phyloP scores from a whole-genome alignment of 2,113 vertebrate genomes.

The Myiopsitta monachus region DNA sequence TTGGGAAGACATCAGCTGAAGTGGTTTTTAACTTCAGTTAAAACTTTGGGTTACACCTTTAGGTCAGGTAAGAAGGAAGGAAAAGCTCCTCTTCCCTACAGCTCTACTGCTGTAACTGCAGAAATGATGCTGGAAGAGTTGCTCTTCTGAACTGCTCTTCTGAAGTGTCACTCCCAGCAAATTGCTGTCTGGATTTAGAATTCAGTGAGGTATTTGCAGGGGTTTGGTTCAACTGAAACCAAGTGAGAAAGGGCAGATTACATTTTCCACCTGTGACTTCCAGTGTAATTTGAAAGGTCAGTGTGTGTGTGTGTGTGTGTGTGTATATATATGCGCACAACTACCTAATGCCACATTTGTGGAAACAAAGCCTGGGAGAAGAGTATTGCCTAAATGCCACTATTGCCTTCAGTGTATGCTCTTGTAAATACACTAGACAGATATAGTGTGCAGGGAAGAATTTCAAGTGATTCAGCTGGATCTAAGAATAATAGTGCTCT shows the following conservation, averaged over 20 bases:
- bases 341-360: neutral
- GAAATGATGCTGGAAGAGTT: neutral
- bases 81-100: neutral
- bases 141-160: neutral
- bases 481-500: neutral
- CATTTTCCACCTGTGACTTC: neutral
- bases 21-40: neutral
- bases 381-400: neutral
- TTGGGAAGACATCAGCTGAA: neutral
- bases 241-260: neutral
- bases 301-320: neutral
- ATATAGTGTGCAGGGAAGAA: neutral
- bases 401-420: neutral
- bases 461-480: neutral
- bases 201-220: neutral
- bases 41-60: neutral
- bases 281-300: neutral
- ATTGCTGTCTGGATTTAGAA: neutral
- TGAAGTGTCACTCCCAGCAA: neutral
- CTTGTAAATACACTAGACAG: neutral
- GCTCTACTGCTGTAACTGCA: neutral
- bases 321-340: neutral
- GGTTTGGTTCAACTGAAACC: neutral
- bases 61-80: neutral
- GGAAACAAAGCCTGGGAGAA: neutral